These are phyloP conservation scores for Trichosurus vulpecula DNA, from an alignment of 2,797 vertebrate genomes.

Conservation along the genomic window DNA sequence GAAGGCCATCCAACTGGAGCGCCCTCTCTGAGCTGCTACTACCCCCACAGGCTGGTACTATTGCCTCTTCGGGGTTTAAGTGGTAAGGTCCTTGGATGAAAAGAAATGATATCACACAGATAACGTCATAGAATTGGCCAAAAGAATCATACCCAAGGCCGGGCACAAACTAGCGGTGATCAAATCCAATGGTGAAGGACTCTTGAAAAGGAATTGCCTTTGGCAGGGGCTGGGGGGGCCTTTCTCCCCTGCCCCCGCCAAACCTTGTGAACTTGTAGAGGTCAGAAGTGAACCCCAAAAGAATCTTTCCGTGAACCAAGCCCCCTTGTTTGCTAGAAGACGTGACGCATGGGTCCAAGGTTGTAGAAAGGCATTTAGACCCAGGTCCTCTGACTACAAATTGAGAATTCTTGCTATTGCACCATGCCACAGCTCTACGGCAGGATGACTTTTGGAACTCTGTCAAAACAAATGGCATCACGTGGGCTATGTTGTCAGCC, in stretches of 20 bases:
- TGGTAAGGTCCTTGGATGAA: too few species aligned
- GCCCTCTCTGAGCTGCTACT: background rate
- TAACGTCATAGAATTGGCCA: background rate
- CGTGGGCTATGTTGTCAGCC: too few species aligned
- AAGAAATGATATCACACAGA: background rate
- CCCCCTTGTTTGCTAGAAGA: background rate
- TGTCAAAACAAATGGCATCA: too few species aligned
- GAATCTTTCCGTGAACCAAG: background rate
- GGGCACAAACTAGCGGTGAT: background rate
- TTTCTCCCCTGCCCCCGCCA: background rate
- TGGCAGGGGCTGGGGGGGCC: background rate
- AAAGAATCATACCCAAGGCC: background rate
- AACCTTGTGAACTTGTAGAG: background rate
- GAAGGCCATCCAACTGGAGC: background rate
- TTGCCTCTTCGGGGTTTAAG: too few species aligned
- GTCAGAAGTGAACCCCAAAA: background rate
- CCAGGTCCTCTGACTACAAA: background rate
- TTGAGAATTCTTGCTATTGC: background rate
- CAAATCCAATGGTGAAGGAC: too few species aligned
- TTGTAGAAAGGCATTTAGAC: background rate
- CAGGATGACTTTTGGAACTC: too few species aligned
- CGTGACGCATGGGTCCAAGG: background rate
- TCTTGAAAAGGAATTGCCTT: background rate
- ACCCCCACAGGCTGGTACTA: too few species aligned
- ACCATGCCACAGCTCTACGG: too few species aligned